Base-by-base conservation (phyloP, 2,797 vertebrate genomes). In the Tragopan temminckii region DNA sequence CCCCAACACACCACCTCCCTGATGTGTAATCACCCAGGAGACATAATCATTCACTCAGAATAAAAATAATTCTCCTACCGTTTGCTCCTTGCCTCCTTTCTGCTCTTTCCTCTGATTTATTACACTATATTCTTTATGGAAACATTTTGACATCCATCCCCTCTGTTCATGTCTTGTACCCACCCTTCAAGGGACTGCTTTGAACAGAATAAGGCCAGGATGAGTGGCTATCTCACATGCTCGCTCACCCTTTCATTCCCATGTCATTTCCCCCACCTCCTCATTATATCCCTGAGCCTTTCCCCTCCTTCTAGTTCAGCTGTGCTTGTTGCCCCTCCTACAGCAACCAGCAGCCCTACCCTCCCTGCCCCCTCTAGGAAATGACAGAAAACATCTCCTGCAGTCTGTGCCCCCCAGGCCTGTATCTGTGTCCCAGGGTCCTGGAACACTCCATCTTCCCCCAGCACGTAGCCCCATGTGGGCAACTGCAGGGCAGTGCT, bases 201-300 rank as follows among this genome's bases (percentile, higher is more conserved):
- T 96, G 94, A 96, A 93, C 58, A 90, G 90, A 90, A 36, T 62
- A 91, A 89, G 89, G 93, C 94, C 80, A 76, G 74, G 74, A 91
- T 83, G 76, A 93, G 76, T 63, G 59, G 79, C 69, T 94, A 90
- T 80, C 89, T 94, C 82, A 92, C 58, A 88, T 59, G 89, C 85
- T 93, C 82, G 58, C 53, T 90, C 89, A 86, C 85, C 93, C 93
- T 95, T 97, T 97, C 86, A 95, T 93, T 96, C 95, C 68, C 50
- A 82, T 97, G 94, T 94, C 92, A 93, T 92, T 94, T 97, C 77
- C 74, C 95, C 85, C 92, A 95, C 95, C 94, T 95, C 93, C 91
- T 92, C 95, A 94, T 96, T 96, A 95, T 91, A 92, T 81, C 80
- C 74, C 85, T 5, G 57, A 94, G 85, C 62, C 80, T 77, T 95